Evolutionary conservation across 2,888 invertebrate genomes (phyloP).

Genomic region (Folsomia manolachei): DNA sequence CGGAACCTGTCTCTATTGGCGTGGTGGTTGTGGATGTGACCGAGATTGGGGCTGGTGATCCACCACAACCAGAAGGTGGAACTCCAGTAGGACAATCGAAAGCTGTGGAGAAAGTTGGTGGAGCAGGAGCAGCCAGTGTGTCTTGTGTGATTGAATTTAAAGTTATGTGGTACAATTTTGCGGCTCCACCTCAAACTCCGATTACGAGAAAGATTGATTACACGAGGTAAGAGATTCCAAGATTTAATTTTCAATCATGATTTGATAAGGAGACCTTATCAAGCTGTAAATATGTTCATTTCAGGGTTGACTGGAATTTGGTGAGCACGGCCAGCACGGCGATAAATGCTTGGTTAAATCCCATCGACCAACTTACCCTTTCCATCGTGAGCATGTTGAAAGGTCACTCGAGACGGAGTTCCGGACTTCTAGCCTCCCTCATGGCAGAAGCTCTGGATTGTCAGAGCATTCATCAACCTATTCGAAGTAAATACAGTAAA

Average conservation of each 20-base stretch:
- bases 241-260: no score
- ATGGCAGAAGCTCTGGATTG: constrained; percentile 93
- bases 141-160: constrained; percentile 85
- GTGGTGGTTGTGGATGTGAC: no score
- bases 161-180: constrained; percentile 95
- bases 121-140: constrained; percentile 53
- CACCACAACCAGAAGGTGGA: not conserved
- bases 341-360: constrained; percentile 97
- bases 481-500: constrained; percentile 84
- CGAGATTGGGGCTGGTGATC: not conserved
- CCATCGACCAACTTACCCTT: constrained; percentile 83
- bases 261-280: not conserved
- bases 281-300: constrained; percentile 19
- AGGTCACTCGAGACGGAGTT: constrained; percentile 73
- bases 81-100: not conserved
- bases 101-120: constrained; percentile 55
- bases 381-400: constrained; percentile 77
- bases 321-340: constrained; percentile 93
- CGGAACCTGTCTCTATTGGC: constrained; percentile 56
- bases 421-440: constrained; percentile 85
- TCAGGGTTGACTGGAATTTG: constrained; percentile 90
- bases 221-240: constrained; percentile 63
- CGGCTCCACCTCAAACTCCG: constrained; percentile 90
- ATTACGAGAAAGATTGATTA: constrained; percentile 92
- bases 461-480: constrained; percentile 75